phyloP scores from a whole-genome alignment of 2,797 vertebrate species.

The Clarias pachynema region DNA sequence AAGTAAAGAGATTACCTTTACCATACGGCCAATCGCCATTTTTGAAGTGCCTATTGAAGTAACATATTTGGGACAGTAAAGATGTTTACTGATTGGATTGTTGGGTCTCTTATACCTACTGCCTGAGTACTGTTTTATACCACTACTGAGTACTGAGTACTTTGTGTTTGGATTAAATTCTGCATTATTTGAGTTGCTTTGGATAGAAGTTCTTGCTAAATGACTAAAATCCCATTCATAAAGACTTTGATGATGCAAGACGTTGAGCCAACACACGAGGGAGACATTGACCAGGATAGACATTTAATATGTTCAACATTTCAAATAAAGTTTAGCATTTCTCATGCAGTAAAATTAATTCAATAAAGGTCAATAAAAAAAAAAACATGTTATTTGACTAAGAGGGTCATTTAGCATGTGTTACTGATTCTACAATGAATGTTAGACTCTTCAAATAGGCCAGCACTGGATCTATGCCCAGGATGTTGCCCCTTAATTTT shows the following conservation, averaged over 20 bases:
- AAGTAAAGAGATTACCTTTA: no score
- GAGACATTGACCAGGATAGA: slow-evolving; percentile 7
- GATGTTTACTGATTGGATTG: background rate
- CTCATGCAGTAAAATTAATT: background rate
- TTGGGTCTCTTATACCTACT: background rate
- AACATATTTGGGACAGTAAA: background rate
- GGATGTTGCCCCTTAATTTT: background rate
- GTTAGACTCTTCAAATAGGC: background rate
- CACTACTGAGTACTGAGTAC: background rate
- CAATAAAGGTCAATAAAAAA: no score
- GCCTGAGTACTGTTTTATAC: background rate
- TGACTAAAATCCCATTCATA: background rate
- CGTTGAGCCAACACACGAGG: slow-evolving; percentile 7
- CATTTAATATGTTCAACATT: background rate
- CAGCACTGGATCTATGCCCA: no score
- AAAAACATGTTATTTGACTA: no score
- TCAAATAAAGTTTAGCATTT: background rate
- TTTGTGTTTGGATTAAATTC: background rate
- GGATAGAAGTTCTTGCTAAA: background rate
- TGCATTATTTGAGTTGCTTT: background rate
- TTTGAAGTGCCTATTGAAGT: no score
- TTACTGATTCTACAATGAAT: background rate
- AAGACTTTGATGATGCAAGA: background rate
- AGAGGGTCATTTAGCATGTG: background rate
- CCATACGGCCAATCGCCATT: no score